Evolutionary conservation across 2,888 invertebrate genomes (phyloP).

Genomic region (Acronicta psi): DNA sequence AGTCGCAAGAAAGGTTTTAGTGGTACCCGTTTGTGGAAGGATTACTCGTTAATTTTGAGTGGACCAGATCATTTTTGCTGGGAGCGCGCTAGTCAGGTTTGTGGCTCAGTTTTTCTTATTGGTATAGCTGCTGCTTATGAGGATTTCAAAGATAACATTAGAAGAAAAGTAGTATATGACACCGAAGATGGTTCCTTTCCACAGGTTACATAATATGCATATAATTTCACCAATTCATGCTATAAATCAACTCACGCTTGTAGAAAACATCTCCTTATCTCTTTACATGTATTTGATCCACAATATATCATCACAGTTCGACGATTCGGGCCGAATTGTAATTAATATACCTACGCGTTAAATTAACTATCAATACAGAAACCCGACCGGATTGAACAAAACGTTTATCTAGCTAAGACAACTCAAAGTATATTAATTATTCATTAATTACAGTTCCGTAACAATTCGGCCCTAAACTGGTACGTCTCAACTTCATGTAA

Average conservation of each 20-base stretch:
- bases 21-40: conserved; percentile 60
- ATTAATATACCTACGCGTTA: conserved; percentile 44
- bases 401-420: conserved; percentile 47
- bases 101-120: conserved; percentile 29
- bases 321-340: conserved; percentile 15
- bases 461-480: conserved; percentile 16
- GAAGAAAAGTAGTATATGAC: too few species aligned
- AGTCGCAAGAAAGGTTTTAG: conserved; percentile 66
- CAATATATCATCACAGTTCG: conserved; percentile 16
- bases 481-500: conserved; percentile 57
- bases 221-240: not conserved
- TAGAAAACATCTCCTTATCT: conserved; percentile 3
- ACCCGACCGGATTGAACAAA: conserved; percentile 33
- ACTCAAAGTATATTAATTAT: conserved; percentile 51
- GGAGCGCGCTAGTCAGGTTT: conserved; percentile 25
- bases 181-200: too few species aligned
- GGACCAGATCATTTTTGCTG: conserved; percentile 56
- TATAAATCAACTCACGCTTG: not conserved
- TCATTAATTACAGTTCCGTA: conserved; percentile 49
- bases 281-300: conserved; percentile 4
- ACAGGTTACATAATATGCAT: not conserved
- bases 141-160: too few species aligned
- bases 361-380: conserved; percentile 45
- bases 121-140: not conserved
- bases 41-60: conserved; percentile 62